phyloP scores from a whole-genome alignment of 2,888 invertebrate species.

The Phoronis australis region DNA sequence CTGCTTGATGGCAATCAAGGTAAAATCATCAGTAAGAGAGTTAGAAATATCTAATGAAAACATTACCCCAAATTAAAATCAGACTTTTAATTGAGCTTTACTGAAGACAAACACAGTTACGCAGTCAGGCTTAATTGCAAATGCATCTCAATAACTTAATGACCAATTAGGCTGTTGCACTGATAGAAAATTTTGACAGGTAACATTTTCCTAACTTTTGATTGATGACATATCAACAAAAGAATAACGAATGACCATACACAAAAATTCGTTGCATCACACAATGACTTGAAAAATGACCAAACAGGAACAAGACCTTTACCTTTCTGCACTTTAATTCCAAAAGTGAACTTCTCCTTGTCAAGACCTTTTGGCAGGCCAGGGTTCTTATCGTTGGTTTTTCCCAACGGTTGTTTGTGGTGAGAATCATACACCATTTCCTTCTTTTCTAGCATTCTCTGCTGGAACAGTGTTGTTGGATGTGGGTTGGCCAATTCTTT shows the following conservation, averaged over 20 bases:
- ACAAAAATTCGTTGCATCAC: not conserved
- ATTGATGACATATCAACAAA: not conserved
- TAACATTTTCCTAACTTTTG: not conserved
- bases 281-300: too few species aligned
- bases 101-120: too few species aligned
- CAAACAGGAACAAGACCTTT: too few species aligned
- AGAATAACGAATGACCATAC: not conserved
- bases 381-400: constrained; percentile 33
- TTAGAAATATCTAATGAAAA: too few species aligned
- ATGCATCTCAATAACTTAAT: too few species aligned
- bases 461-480: constrained; percentile 41
- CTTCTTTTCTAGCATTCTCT: constrained; percentile 33
- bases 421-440: constrained; percentile 40
- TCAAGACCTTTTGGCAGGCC: constrained; percentile 35
- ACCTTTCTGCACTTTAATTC: constrained; percentile 43
- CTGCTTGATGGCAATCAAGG: too few species aligned
- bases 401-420: constrained; percentile 38
- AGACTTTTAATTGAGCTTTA: too few species aligned
- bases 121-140: too few species aligned
- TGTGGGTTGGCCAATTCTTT: constrained; percentile 41
- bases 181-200: too few species aligned
- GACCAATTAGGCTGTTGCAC: too few species aligned
- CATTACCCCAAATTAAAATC: too few species aligned
- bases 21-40: too few species aligned
- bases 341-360: constrained; percentile 37